These are phyloP conservation scores for Hormaphis cornu DNA, from an alignment of 1,140 invertebrate genomes.

Conservation along the genomic window DNA sequence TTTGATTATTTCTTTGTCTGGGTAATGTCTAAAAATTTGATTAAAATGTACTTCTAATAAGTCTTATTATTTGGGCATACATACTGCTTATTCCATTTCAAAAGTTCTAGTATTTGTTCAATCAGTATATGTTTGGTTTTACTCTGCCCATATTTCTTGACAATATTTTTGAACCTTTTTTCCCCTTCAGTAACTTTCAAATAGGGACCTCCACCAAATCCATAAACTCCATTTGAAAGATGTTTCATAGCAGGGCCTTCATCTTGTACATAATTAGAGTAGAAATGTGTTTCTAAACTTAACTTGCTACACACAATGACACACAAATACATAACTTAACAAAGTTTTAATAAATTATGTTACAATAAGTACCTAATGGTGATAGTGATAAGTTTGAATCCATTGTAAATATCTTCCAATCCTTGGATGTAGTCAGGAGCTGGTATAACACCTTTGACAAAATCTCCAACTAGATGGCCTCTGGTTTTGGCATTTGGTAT, in stretches of 20 bases:
- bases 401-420: neutral
- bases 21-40: neutral
- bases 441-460: neutral
- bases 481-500: neutral
- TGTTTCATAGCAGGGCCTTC: neutral
- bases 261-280: neutral
- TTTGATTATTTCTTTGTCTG: neutral
- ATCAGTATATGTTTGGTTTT: neutral
- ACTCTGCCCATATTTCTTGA: constrained; percentile 18
- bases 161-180: constrained; percentile 13
- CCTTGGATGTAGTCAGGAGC: neutral
- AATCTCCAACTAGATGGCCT: neutral
- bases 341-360: neutral
- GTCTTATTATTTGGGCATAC: neutral
- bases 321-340: neutral
- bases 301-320: neutral
- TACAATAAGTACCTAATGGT: neutral
- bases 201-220: constrained; percentile 4
- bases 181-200: neutral
- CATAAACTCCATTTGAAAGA: neutral
- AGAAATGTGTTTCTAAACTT: neutral
- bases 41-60: neutral
- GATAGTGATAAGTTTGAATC: constrained; percentile 11
- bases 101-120: neutral
- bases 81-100: constrained; percentile 17